phyloP scores from a whole-genome alignment of 2,888 invertebrate species.

The Xestia rhomboidea region DNA sequence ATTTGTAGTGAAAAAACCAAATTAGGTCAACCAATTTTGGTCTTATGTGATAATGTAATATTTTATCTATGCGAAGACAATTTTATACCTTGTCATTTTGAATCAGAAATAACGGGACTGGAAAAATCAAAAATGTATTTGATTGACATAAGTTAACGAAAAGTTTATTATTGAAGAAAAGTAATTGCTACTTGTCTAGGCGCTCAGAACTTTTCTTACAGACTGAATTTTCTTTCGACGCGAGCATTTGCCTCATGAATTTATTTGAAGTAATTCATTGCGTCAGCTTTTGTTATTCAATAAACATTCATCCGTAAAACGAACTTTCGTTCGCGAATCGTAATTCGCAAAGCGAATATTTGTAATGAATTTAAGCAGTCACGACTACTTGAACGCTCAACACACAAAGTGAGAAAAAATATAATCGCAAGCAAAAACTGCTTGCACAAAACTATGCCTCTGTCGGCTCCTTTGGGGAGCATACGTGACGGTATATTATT shows the following conservation, averaged over 20 bases:
- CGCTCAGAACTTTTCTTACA: background rate
- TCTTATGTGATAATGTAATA: background rate
- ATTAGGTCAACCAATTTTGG: background rate
- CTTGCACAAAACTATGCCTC: background rate
- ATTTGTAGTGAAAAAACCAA: background rate
- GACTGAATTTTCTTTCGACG: background rate
- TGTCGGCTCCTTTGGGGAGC: slow-evolving; percentile 25
- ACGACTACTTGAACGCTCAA: background rate
- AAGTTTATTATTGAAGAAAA: background rate
- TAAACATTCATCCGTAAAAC: background rate
- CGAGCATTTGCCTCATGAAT: background rate
- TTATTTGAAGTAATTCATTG: background rate
- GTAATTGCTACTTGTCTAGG: background rate
- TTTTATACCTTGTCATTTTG: too few species aligned
- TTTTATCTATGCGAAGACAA: background rate
- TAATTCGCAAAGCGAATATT: background rate
- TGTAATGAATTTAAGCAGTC: background rate
- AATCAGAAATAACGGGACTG: background rate
- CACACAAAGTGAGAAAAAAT: background rate
- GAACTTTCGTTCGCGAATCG: background rate
- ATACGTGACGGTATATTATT: slow-evolving; percentile 41
- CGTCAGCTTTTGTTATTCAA: background rate
- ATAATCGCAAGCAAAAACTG: slow-evolving; percentile 1
- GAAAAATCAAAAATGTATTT: background rate
- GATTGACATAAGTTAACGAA: background rate